Conservation (phyloP, 2,797 vertebrate genomes). For the Crax fasciolata region DNA sequence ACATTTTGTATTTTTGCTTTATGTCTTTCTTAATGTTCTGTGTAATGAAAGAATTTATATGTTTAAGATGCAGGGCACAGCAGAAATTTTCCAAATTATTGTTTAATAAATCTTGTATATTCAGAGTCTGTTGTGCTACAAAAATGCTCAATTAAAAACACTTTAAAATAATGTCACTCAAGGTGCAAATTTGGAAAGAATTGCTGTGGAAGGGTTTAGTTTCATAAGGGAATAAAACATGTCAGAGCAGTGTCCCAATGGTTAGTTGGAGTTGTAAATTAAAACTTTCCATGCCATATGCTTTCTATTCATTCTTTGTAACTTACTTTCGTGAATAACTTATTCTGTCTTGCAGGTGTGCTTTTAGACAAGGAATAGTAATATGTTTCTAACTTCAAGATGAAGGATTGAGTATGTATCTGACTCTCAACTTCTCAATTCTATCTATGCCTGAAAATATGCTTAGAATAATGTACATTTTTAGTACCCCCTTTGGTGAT, state of each 20-base stretch:
- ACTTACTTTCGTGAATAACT: conserved; percentile 33
- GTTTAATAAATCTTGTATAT: neutral
- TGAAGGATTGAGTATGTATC: neutral
- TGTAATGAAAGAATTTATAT: conserved; percentile 27
- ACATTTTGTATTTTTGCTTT: conserved; percentile 60
- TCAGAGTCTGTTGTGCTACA: neutral
- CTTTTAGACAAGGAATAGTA: neutral
- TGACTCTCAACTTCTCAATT: neutral
- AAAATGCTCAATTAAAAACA: conserved; percentile 9
- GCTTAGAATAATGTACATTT: neutral
- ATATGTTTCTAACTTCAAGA: neutral
- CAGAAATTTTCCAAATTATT: conserved; percentile 47
- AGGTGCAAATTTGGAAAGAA: conserved; percentile 6
- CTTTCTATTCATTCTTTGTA: neutral
- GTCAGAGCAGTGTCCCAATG: neutral
- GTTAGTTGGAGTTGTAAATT: conserved; percentile 27
- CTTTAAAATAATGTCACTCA: neutral
- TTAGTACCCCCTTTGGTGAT: neutral
- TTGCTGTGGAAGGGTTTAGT: neutral
- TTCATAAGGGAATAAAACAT: neutral
- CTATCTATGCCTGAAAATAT: neutral
- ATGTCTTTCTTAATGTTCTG: conserved; percentile 48
- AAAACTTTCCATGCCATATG: neutral
- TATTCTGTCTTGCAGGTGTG: conserved; percentile 2
- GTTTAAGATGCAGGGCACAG: conserved; percentile 13